Percentiles rank a stretch among this genome's conserved stretches.
phyloP scores from a whole-genome alignment of 2,113 vertebrate genomes.

The Peromyscus leucopus region DNA sequence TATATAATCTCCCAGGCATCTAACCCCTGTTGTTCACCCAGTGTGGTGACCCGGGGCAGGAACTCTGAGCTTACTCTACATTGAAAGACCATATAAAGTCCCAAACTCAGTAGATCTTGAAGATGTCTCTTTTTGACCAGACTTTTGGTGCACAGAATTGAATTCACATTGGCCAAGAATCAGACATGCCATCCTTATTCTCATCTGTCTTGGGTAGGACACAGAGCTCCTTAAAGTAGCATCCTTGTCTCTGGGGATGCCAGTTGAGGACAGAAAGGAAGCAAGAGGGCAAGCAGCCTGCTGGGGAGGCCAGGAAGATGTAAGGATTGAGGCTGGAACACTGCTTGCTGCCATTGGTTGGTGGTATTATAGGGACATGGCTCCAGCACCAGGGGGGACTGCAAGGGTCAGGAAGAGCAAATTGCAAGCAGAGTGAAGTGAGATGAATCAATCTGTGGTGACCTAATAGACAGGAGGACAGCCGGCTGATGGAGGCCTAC shows the following conservation, averaged over 20 bases:
- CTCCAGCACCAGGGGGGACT: conserved; percentile 68
- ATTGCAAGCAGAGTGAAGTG: conserved; percentile 74
- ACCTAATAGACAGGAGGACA: conserved; percentile 67
- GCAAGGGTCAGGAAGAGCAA: conserved; percentile 76
- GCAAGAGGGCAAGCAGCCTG: conserved; percentile 42
- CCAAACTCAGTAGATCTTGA: background rate
- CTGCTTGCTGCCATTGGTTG: conserved; percentile 18
- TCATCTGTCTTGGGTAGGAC: background rate
- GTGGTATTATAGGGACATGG: conserved; percentile 62
- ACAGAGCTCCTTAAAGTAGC: background rate
- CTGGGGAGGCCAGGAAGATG: conserved; percentile 13
- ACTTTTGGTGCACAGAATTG: background rate
- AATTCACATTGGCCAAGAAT: background rate
- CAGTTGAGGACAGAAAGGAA: background rate
- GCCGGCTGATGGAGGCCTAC: conserved; percentile 59
- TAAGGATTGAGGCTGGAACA: background rate
- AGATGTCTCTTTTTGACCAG: background rate
- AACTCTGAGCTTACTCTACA: background rate
- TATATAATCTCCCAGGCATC: background rate
- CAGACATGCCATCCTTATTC: background rate
- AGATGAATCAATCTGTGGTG: conserved; percentile 76
- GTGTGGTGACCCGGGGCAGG: background rate
- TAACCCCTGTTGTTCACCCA: background rate
- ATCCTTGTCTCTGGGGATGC: background rate
- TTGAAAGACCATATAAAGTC: background rate